Conservation (phyloP, 2,888 invertebrate genomes). For the Papilio elwesi region DNA sequence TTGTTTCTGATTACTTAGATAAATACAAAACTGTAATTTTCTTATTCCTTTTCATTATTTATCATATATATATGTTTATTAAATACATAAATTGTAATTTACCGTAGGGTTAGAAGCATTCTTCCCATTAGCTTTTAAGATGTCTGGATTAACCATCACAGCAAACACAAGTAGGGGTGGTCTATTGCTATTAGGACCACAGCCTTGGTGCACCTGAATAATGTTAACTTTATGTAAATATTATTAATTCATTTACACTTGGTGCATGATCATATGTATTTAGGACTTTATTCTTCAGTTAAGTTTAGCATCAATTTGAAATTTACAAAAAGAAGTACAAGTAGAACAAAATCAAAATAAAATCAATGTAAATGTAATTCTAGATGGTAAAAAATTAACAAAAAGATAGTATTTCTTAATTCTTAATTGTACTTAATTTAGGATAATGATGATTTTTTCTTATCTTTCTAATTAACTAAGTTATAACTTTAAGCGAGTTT, state of each 20-base stretch:
- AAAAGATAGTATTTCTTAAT: too few species aligned
- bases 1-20: too few species aligned
- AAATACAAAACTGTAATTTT: too few species aligned
- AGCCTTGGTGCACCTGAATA: slow-evolving; percentile 84
- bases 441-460: neutral
- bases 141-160: slow-evolving; percentile 89
- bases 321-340: too few species aligned
- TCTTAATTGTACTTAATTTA: too few species aligned
- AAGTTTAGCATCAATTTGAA: too few species aligned
- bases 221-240: slow-evolving; percentile 38
- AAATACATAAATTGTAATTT: slow-evolving; percentile 47
- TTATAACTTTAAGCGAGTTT: neutral
- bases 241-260: neutral
- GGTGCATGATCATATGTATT: too few species aligned
- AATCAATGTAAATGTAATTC: too few species aligned
- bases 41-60: too few species aligned
- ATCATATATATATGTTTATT: neutral
- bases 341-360: too few species aligned
- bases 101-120: slow-evolving; percentile 86
- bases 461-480: neutral
- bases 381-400: too few species aligned
- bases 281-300: too few species aligned
- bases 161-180: slow-evolving; percentile 87
- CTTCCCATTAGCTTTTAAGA: slow-evolving; percentile 87
- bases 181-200: slow-evolving; percentile 82